A percentile compares a stretch with the other conserved stretches of the same genome.
phyloP scores from a whole-genome alignment of 2,888 invertebrate species.

The Sarcophaga rosellei region DNA sequence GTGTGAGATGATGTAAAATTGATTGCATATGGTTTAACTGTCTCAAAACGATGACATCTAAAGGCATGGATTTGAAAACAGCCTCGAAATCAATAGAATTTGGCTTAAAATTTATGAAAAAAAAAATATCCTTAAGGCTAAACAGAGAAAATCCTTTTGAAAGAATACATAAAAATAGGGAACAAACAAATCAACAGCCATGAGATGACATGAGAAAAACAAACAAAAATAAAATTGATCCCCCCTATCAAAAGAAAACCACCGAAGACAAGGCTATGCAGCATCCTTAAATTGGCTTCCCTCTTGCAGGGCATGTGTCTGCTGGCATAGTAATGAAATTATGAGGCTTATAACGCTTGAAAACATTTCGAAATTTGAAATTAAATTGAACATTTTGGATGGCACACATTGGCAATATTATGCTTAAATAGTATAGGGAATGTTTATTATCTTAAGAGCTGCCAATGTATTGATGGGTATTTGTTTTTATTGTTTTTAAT shows the following conservation, averaged over 20 bases:
- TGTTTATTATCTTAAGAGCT: slow-evolving; percentile 6
- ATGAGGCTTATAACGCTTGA: slow-evolving; percentile 51
- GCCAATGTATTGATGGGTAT: background rate
- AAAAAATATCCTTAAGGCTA: too few relatives aligned
- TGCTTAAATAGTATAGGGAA: background rate
- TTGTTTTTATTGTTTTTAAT: background rate
- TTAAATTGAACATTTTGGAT: background rate
- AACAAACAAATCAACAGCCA: background rate
- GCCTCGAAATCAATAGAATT: too few relatives aligned
- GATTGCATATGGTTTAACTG: too few relatives aligned
- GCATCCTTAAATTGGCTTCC: slow-evolving; percentile 13
- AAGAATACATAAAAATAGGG: background rate
- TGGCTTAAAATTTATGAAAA: too few relatives aligned
- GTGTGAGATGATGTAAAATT: too few relatives aligned
- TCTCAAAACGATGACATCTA: too few relatives aligned
- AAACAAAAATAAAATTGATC: slow-evolving; percentile 21
- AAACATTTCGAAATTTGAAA: background rate
- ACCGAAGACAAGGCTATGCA: background rate
- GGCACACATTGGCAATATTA: background rate
- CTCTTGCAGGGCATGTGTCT: background rate
- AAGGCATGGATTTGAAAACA: too few relatives aligned
- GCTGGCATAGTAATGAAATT: slow-evolving; percentile 29
- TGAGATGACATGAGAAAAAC: slow-evolving; percentile 28
- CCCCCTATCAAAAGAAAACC: slow-evolving; percentile 1
- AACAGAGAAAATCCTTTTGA: too few relatives aligned